Conservation (phyloP, 1,140 invertebrate species). For the Proales similis region DNA sequence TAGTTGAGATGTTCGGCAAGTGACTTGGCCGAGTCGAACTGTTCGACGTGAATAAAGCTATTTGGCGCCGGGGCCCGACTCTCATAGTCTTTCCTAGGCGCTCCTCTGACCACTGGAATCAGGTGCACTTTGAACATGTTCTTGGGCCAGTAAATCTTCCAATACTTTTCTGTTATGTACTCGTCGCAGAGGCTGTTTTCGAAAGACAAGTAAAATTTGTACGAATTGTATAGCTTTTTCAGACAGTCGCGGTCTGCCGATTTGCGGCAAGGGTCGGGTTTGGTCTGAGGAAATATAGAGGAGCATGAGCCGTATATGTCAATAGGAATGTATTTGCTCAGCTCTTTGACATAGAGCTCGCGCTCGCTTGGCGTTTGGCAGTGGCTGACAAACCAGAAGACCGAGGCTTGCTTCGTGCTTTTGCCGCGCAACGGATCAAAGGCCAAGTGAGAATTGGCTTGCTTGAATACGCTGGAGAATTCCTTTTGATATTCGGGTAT, state of each 20-base stretch:
- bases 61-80: slow-evolving; percentile 64
- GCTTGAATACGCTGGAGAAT: background rate
- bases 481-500: too few relatives aligned
- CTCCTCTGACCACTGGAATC: slow-evolving; percentile 89
- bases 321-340: slow-evolving; percentile 56
- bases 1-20: slow-evolving; percentile 49
- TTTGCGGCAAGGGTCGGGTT: background rate
- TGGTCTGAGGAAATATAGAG: background rate
- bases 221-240: background rate
- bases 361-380: slow-evolving; percentile 56
- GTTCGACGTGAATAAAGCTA: slow-evolving; percentile 49
- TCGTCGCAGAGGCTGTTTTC: slow-evolving; percentile 36
- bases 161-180: slow-evolving; percentile 40
- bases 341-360: slow-evolving; percentile 54
- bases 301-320: slow-evolving; percentile 62
- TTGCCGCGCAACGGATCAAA: background rate
- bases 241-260: background rate
- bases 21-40: slow-evolving; percentile 42
- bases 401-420: slow-evolving; percentile 39
- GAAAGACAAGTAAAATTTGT: slow-evolving; percentile 43
- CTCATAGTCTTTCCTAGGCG: slow-evolving; percentile 73
- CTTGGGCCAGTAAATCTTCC: slow-evolving; percentile 16
- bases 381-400: slow-evolving; percentile 61
- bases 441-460: background rate
- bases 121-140: slow-evolving; percentile 7